Evolutionary conservation across 2,888 invertebrate genomes (phyloP).

Genomic region (Phorcus lineatus): DNA sequence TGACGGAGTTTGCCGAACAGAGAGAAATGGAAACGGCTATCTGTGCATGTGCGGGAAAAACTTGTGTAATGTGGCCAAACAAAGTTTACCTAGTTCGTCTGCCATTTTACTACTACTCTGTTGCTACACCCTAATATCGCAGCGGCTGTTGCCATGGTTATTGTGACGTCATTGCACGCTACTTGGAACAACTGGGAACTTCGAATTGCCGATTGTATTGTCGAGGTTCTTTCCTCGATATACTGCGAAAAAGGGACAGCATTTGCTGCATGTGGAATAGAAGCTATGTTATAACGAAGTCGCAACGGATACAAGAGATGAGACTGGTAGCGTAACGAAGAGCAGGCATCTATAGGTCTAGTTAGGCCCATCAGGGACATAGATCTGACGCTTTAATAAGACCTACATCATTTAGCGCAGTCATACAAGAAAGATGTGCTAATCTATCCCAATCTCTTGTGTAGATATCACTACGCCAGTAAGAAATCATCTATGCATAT

Average conservation of each 20-base stretch:
- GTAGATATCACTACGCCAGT: slow-evolving; percentile 23
- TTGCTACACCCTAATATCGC: slow-evolving; percentile 28
- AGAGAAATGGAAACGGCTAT: slow-evolving; percentile 69
- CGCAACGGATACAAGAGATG: not conserved
- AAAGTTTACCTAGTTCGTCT: not conserved
- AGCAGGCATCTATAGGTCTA: not conserved
- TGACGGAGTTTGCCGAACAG: slow-evolving; percentile 69
- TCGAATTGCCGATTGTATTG: not conserved
- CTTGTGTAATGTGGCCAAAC: slow-evolving; percentile 57
- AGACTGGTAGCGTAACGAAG: not conserved
- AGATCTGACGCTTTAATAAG: not conserved
- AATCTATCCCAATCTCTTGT: not conserved
- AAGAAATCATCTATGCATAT: slow-evolving; percentile 21
- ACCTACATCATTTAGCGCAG: slow-evolving; percentile 8
- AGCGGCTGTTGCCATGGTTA: slow-evolving; percentile 29
- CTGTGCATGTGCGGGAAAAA: slow-evolving; percentile 71
- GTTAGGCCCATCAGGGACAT: slow-evolving; percentile 1
- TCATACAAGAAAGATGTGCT: not conserved
- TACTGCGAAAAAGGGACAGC: not conserved
- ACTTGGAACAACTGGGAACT: slow-evolving; percentile 2
- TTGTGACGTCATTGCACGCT: slow-evolving; percentile 26
- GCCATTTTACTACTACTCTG: slow-evolving; percentile 20
- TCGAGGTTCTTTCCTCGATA: not conserved
- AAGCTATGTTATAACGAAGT: not conserved
- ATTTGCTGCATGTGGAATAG: not conserved